phyloP scores from a whole-genome alignment of 2,888 invertebrate species.

The Lysandra coridon region DNA sequence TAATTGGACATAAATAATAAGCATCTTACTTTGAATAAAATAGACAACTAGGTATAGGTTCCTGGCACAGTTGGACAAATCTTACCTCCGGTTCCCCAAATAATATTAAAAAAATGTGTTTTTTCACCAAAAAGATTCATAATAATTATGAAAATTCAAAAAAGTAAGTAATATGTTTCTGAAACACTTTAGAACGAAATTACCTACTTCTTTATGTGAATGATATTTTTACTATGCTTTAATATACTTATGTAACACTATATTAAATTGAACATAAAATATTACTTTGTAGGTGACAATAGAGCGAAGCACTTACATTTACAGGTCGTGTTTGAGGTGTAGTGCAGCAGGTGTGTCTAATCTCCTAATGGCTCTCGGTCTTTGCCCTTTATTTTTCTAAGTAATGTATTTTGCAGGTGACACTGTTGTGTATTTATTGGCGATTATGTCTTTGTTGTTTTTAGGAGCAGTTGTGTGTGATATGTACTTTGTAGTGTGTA shows the following conservation, averaged over 20 bases:
- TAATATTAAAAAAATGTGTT: no score
- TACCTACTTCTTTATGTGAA: no score
- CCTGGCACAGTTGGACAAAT: no score
- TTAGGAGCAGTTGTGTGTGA: background rate
- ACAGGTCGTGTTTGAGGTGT: constrained; percentile 53
- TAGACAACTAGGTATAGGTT: no score
- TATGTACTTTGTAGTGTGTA: background rate
- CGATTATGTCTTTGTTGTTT: background rate
- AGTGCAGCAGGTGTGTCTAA: constrained; percentile 58
- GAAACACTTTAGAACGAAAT: no score
- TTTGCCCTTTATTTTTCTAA: constrained; percentile 42
- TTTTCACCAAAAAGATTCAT: no score
- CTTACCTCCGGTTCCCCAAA: no score
- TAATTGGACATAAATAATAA: no score
- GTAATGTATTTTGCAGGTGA: constrained; percentile 15
- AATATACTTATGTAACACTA: background rate
- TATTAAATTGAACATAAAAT: background rate
- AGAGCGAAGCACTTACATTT: constrained; percentile 36
- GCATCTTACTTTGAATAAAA: no score
- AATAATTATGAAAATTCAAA: no score
- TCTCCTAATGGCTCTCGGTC: constrained; percentile 63
- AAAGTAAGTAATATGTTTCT: no score
- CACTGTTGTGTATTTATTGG: constrained; percentile 11
- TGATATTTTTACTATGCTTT: no score
- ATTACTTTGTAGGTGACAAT: background rate